These are phyloP conservation scores for Vannuccia rotundouncinata DNA, from an alignment of 2,888 invertebrate genomes.

Conservation along the genomic window DNA sequence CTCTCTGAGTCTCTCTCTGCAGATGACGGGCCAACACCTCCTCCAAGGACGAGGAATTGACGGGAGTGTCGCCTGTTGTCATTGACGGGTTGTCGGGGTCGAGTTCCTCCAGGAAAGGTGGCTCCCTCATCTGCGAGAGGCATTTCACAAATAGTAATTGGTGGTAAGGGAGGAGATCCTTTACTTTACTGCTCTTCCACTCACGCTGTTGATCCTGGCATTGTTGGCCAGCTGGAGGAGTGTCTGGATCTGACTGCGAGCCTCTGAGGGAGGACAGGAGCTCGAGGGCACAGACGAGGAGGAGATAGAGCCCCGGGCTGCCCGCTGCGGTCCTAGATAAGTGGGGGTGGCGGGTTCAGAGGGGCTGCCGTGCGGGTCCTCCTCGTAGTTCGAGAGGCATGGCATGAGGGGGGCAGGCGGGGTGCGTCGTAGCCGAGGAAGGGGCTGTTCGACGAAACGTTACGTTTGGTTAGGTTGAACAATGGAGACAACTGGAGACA, in stretches of 20 bases:
- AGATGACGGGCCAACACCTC: not conserved
- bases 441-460: no score
- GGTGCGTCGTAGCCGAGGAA: not conserved
- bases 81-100: not conserved
- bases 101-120: not conserved
- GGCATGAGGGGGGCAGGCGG: not conserved
- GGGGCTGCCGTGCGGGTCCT: not conserved
- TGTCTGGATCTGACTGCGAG: not conserved
- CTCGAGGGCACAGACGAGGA: not conserved
- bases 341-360: not conserved
- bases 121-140: not conserved
- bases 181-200: no score
- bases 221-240: not conserved
- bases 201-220: not conserved
- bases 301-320: not conserved
- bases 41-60: not conserved
- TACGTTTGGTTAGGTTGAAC: no score
- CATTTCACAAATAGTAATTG: not conserved
- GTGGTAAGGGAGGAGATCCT: not conserved
- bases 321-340: no score
- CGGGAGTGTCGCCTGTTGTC: not conserved
- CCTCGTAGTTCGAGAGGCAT: no score
- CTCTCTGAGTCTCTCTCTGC: not conserved
- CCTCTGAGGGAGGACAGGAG: not conserved
- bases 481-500: no score